Evolutionary conservation across 2,113 vertebrate genomes (phyloP).

Genomic region (Naja naja): DNA sequence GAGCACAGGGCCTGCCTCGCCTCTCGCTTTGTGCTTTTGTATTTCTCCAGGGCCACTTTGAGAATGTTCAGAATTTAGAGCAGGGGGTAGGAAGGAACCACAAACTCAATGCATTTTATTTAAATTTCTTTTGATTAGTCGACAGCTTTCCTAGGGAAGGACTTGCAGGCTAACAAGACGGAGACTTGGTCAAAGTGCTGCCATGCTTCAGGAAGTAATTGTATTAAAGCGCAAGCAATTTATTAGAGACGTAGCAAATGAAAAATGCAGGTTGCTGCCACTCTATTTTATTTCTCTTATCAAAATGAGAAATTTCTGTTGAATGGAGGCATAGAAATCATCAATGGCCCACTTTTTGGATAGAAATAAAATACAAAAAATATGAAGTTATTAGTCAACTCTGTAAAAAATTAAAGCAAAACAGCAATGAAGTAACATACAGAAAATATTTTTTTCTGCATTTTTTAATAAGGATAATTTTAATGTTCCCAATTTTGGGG

Average conservation of each 20-base stretch:
- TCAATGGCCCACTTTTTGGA: slow-evolving; percentile 27
- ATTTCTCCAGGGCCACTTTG: slow-evolving; percentile 75
- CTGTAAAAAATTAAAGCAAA: neutral
- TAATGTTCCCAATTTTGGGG: neutral
- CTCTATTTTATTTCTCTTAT: slow-evolving; percentile 26
- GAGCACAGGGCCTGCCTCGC: slow-evolving; percentile 72
- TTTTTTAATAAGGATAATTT: neutral
- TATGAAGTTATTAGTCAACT: slow-evolving; percentile 9
- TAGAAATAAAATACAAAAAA: slow-evolving; percentile 20
- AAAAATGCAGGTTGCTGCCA: slow-evolving; percentile 38
- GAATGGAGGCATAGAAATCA: slow-evolving; percentile 35
- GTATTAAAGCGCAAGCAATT: slow-evolving; percentile 53
- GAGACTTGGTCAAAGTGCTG: slow-evolving; percentile 21
- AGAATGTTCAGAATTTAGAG: slow-evolving; percentile 68
- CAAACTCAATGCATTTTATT: slow-evolving; percentile 36
- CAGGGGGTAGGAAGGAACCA: slow-evolving; percentile 31
- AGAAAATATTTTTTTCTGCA: neutral
- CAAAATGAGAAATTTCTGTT: slow-evolving; percentile 50
- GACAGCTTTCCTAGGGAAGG: neutral
- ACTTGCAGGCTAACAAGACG: neutral
- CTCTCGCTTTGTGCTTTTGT: slow-evolving; percentile 75
- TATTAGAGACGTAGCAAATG: slow-evolving; percentile 53
- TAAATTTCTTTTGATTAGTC: slow-evolving; percentile 55
- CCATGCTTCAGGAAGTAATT: slow-evolving; percentile 24
- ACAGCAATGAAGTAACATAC: neutral